Evolutionary conservation across 2,888 invertebrate genomes (phyloP).

Genomic region (Catocala sponsa): DNA sequence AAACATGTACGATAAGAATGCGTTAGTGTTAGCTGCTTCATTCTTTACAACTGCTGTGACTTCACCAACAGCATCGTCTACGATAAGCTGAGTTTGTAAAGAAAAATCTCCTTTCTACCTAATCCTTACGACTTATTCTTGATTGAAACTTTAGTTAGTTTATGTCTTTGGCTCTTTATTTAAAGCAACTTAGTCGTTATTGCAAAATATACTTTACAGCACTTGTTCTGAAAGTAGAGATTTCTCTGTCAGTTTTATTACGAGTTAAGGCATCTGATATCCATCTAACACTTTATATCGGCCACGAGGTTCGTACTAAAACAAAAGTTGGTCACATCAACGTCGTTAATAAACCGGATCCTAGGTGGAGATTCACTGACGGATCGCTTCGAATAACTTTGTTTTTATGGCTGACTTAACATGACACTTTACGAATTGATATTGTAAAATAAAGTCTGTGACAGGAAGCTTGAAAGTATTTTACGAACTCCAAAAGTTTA

Average conservation of each 20-base stretch:
- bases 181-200: background rate
- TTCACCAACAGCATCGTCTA: conserved; percentile 12
- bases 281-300: conserved; percentile 57
- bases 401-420: conserved; percentile 42
- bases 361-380: conserved; percentile 71
- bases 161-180: conserved; percentile 14
- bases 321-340: conserved; percentile 76
- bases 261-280: conserved; percentile 37
- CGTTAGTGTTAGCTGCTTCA: conserved; percentile 13
- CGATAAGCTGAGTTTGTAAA: conserved; percentile 8
- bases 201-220: conserved; percentile 10
- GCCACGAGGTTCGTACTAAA: conserved; percentile 67
- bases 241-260: background rate
- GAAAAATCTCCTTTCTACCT: conserved; percentile 24
- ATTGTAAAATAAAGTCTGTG: conserved; percentile 31
- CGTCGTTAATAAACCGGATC: conserved; percentile 76
- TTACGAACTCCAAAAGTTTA: background rate
- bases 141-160: conserved; percentile 18
- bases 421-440: conserved; percentile 39
- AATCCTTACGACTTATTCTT: conserved; percentile 34
- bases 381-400: conserved; percentile 51
- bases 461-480: conserved; percentile 12
- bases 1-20: conserved; percentile 56
- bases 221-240: rapidly evolving
- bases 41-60: conserved; percentile 13